phyloP scores from a whole-genome alignment of 1,140 invertebrate species.

The Sitobion miscanthi region DNA sequence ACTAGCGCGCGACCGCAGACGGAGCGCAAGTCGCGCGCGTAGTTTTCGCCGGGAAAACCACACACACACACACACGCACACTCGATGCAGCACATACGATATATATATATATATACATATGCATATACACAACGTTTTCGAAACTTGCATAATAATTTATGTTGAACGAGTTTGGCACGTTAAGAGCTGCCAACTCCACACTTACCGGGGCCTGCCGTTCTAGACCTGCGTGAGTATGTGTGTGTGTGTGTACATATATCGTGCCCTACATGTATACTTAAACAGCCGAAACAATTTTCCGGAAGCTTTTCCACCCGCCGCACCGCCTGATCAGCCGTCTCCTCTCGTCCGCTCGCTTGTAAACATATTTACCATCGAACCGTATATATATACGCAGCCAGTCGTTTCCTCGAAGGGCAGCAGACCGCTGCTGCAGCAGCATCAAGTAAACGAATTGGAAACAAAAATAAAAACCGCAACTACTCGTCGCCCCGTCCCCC shows the following conservation, averaged over 20 bases:
- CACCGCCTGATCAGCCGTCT: background rate
- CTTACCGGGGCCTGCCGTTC: background rate
- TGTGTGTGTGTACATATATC: background rate
- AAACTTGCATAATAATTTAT: slow-evolving; percentile 56
- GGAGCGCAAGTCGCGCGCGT: background rate
- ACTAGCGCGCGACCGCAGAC: slow-evolving; percentile 10
- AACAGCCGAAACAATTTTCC: slow-evolving; percentile 48
- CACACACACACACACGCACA: background rate
- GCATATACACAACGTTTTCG: slow-evolving; percentile 17
- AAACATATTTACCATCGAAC: background rate
- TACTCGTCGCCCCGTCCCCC: background rate
- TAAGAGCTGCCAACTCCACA: slow-evolving; percentile 55
- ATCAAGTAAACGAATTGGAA: slow-evolving; percentile 38
- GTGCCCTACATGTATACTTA: slow-evolving; percentile 9
- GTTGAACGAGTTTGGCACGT: slow-evolving; percentile 55
- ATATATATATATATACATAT: background rate
- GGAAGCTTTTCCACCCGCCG: slow-evolving; percentile 42
- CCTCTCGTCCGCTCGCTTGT: background rate
- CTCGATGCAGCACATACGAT: background rate
- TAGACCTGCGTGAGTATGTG: background rate
- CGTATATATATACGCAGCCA: background rate
- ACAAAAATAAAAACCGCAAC: slow-evolving; percentile 46
- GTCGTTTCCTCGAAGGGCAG: background rate
- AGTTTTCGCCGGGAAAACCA: slow-evolving; percentile 23
- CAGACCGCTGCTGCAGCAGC: background rate